Evolutionary conservation across 2,888 invertebrate genomes (phyloP).

Genomic region (Trichopria drosophilae): DNA sequence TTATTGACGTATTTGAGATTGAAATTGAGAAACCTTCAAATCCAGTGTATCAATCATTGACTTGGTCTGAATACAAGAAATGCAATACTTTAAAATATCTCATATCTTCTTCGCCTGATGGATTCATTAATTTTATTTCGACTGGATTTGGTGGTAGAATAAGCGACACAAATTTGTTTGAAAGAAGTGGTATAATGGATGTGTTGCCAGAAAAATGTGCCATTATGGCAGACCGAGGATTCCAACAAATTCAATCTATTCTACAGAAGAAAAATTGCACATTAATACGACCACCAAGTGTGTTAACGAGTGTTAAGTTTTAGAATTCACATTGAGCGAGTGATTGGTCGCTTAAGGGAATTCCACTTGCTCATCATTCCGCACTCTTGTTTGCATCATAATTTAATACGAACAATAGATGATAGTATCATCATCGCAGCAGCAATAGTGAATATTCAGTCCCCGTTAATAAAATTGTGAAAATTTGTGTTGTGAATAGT

Average conservation of each 20-base stretch:
- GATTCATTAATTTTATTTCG: conserved; percentile 13
- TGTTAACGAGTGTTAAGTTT: conserved; percentile 40
- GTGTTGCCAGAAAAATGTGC: conserved; percentile 10
- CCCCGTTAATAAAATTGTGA: conserved; percentile 6
- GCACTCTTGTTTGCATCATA: conserved; percentile 20
- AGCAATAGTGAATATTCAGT: conserved; percentile 17
- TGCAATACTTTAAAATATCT: conserved; percentile 25
- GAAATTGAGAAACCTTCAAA: conserved; percentile 10
- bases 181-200: conserved; percentile 10
- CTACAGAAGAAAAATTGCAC: conserved; percentile 10
- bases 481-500: too few species aligned
- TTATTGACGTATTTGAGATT: conserved; percentile 11
- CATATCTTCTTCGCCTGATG: conserved; percentile 10
- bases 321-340: conserved; percentile 46
- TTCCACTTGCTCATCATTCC: conserved; percentile 21
- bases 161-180: conserved; percentile 3
- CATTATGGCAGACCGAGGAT: conserved; percentile 29
- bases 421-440: conserved; percentile 14
- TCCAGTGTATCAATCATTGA: conserved; percentile 11
- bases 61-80: conserved; percentile 26
- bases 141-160: conserved; percentile 14
- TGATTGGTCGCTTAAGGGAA: conserved; percentile 36
- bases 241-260: conserved; percentile 25
- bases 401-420: too few species aligned
- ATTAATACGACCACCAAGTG: conserved; percentile 22